Base-by-base conservation (phyloP, 1,140 invertebrate species). In the Lysiphlebus fabarum region DNA sequence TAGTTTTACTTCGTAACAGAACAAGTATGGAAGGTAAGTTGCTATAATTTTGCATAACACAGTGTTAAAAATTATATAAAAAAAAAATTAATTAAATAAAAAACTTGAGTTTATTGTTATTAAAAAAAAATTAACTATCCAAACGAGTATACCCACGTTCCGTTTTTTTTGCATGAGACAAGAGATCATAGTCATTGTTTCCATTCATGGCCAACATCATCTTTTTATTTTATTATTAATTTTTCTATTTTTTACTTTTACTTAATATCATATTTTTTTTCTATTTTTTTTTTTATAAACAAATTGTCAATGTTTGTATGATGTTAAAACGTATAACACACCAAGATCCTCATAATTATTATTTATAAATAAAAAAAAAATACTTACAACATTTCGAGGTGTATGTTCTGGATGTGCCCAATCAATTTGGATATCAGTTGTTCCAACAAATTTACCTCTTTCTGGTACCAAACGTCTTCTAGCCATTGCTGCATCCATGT, bases 401-500 rank as follows among this genome's bases (percentile, higher is more conserved):
- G 48, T 36, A 14, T 70, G 64, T 42, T 68, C 56, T 1, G 87
- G 86, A 68, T 86, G 82, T 0, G 87, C 87, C 88, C 88, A 90
- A 66, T 90, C 87, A 1, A 89, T 83, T 17, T 74, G 70, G 1
- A 77, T 56, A 6, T 70, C 62, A 11, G 54, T 57, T 9, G 65
- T 62, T 8, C 64, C 78, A 58, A 79, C 75, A n/a, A 89, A 80
- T 56, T 77, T 78, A 11, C 71, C 66, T 11, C 81, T 79, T 17
- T 82, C 82, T 3, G 85, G 84, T 12, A 86, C 79, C 42, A 90
- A 73, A 66, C 85, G 84, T 58, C 87, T 73, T 57, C 89, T 71
- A 0, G 86, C 86, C 81, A 89, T 86, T 1, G 87, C 87, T 2
- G 89, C 88, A 26, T 82, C 79, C 64, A 85, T 72, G 71, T 90